Evolutionary conservation across 2,797 vertebrate genomes (phyloP), one percentile per base, ranked within the genome.

Genomic region (Allobates femoralis): DNA sequence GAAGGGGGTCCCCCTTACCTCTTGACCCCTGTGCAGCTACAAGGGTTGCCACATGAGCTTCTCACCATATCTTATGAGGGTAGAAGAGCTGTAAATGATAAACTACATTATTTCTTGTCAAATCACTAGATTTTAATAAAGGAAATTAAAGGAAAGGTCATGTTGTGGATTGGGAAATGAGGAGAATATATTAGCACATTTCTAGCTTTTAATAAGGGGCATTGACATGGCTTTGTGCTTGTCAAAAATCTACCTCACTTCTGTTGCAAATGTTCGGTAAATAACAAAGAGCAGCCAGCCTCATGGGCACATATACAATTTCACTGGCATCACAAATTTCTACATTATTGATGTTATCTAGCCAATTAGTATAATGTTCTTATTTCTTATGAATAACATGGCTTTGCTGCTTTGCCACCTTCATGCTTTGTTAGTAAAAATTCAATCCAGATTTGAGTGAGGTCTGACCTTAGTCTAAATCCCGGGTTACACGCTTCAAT

Each of bases 271-370:
- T 51, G 23, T 28, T 41, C 4, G 26, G 23, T 28, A 64, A 19
- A 46, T 18, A 8, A 46, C 14, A 79, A 21, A 1, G 46, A 80
- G 32, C 41, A 32, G 30, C 19, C 28, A 46, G 37, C 18, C 78
- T 50, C 58, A 80, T 79, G 34, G 58, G 34, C 3, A 28, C 16
- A 55, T 14, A 4, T 50, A 18, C 14, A 51, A 16, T 28, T 76
- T 28, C 18, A 10, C 32, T 26, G 15, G n/a, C 19, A 28, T 66
- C 64, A 67, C 10, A 67, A 81, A 32, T 67, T 1, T 26, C 19
- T 81, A 19, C 60, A 67, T 80, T 62, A 81, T 81, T 50, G 26
- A 81, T 51, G 41, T 21, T 23, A 18, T 81, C 10, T 67, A 32
- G 46, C 46, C 67, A 81, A 66, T 66, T 10, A 67, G 67, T 50